A percentile compares a stretch with the other conserved stretches of the same genome.
phyloP scores from a whole-genome alignment of 2,797 vertebrate genomes.

The Petrocephalus sullivani region DNA sequence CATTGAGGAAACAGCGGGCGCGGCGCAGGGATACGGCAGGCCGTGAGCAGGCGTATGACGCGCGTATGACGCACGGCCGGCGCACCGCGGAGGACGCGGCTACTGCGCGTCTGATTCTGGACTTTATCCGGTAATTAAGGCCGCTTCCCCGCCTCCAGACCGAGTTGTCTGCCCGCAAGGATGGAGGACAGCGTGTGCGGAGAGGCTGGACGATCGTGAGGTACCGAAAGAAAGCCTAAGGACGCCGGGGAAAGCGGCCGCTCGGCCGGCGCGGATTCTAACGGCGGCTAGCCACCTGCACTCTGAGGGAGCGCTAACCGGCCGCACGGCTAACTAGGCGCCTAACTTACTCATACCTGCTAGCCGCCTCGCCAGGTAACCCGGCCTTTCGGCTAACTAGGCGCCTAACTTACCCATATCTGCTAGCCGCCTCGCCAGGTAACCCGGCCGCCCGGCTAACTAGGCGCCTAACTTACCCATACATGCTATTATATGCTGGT shows the following conservation, averaged over 20 bases:
- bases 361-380: not conserved
- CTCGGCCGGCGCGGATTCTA: not conserved
- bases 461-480: too few relatives aligned
- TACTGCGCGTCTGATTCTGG: not conserved
- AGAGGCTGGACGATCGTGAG: not conserved
- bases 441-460: not conserved
- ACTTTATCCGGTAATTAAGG: not conserved
- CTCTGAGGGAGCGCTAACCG: not conserved
- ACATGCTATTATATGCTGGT: not conserved
- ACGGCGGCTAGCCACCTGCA: not conserved
- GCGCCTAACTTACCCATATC: too few relatives aligned
- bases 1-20: conserved; percentile 4
- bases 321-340: not conserved
- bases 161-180: not conserved
- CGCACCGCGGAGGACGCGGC: conserved; percentile 14
- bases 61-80: conserved; percentile 25
- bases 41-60: conserved; percentile 59
- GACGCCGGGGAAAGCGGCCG: not conserved
- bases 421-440: too few relatives aligned
- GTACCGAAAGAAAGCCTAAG: conserved; percentile 15
- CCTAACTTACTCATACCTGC: too few relatives aligned
- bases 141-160: not conserved
- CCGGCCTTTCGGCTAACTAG: not conserved
- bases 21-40: conserved; percentile 55
- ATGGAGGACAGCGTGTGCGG: conserved; percentile 14